phyloP scores from a whole-genome alignment of 2,888 invertebrate species.

The Andrena fulva region DNA sequence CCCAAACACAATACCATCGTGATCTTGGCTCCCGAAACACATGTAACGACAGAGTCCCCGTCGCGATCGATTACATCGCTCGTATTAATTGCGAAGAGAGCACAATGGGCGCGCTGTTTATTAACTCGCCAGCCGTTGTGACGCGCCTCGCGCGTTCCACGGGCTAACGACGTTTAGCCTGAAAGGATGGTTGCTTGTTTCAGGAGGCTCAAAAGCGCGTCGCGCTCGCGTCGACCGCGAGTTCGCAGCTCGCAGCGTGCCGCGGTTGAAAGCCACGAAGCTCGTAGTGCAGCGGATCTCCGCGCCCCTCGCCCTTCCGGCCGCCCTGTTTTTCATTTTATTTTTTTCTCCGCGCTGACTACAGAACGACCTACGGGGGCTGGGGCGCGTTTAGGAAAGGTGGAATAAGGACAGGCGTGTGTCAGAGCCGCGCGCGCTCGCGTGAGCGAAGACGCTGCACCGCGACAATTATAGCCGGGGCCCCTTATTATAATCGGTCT shows the following conservation, averaged over 20 bases:
- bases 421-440: conserved; percentile 12
- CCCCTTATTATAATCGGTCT: conserved; percentile 59
- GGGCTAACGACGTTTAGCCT: conserved; percentile 27
- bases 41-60: neutral
- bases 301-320: too few relatives aligned
- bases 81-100: conserved; percentile 28
- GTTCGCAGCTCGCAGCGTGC: neutral
- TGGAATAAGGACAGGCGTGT: conserved; percentile 20
- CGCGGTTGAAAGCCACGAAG: conserved; percentile 30
- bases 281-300: neutral
- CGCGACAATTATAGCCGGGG: conserved; percentile 49
- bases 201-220: conserved; percentile 21
- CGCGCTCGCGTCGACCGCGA: conserved; percentile 3
- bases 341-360: neutral
- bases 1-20: neutral
- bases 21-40: neutral
- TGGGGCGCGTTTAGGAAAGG: conserved; percentile 31
- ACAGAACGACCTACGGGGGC: neutral
- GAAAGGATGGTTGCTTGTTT: conserved; percentile 42
- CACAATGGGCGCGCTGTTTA: conserved; percentile 15
- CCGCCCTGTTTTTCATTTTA: neutral
- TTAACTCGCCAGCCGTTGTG: conserved; percentile 13
- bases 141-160: neutral
- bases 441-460: conserved; percentile 40
- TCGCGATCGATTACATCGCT: conserved; percentile 16